These are phyloP conservation scores for Aphelenchoides avenae DNA, from an alignment of 1,140 invertebrate species.

Conservation along the genomic window DNA sequence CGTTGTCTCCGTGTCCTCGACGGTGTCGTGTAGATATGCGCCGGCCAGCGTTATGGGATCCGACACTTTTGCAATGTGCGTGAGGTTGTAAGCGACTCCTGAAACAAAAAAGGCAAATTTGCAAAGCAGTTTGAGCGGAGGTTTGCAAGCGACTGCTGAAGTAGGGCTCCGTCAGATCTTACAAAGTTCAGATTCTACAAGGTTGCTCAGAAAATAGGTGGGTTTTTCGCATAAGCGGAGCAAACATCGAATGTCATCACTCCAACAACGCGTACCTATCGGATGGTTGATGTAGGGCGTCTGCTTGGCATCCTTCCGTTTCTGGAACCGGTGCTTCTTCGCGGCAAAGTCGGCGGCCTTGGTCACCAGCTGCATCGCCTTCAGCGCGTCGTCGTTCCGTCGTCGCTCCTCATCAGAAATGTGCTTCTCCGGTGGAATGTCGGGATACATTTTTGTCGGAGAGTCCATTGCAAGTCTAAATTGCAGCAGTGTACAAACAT, in stretches of 20 bases:
- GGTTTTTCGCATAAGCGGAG: no score
- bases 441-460: no score
- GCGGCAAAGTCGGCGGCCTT: slow-evolving; percentile 72
- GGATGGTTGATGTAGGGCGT: slow-evolving; percentile 83
- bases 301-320: slow-evolving; percentile 67
- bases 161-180: slow-evolving; percentile 3
- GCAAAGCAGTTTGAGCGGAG: no score
- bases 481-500: no score
- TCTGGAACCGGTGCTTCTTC: slow-evolving; percentile 70
- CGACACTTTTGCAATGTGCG: slow-evolving; percentile 68
- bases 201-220: slow-evolving; percentile 22
- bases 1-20: slow-evolving; percentile 83
- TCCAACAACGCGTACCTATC: slow-evolving; percentile 65
- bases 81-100: slow-evolving; percentile 75
- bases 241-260: slow-evolving; percentile 2
- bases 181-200: no score
- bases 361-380: slow-evolving; percentile 46
- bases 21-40: slow-evolving; percentile 79
- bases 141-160: neutral
- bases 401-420: no score
- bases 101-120: slow-evolving; percentile 41
- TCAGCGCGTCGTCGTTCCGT: no score
- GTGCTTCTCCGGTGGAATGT: no score
- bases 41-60: slow-evolving; percentile 70
- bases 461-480: no score